A percentile compares a stretch with the other conserved stretches of the same genome.
phyloP scores from a whole-genome alignment of 1,140 invertebrate species.

The Stenopsyche tienmushanensis region DNA sequence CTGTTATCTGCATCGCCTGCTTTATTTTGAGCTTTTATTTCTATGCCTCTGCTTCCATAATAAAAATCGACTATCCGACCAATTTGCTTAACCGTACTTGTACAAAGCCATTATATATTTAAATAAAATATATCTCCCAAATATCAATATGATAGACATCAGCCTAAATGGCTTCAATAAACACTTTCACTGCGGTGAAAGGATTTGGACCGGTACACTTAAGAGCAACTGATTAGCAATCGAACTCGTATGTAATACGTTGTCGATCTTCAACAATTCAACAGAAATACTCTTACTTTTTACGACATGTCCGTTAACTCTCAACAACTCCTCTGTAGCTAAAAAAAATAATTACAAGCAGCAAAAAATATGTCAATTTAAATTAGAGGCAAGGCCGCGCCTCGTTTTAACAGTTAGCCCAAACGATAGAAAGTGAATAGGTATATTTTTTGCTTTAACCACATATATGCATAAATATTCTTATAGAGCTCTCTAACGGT shows the following conservation, averaged over 20 bases:
- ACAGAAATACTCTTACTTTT: no score
- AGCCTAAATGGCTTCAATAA: background rate
- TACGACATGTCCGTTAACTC: background rate
- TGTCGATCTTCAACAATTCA: background rate
- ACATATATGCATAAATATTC: no score
- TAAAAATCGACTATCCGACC: background rate
- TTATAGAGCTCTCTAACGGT: no score
- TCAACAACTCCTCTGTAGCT: background rate
- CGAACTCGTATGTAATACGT: background rate
- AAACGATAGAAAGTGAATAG: background rate
- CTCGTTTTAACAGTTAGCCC: background rate
- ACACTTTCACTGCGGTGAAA: background rate
- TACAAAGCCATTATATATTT: background rate
- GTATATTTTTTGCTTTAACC: background rate
- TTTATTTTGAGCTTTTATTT: background rate
- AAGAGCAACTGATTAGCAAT: background rate
- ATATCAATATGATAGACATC: no score
- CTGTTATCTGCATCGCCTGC: constrained; percentile 9
- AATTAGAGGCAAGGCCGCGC: background rate
- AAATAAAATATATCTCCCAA: no score
- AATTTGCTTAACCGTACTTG: background rate
- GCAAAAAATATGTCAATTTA: background rate
- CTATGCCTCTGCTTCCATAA: background rate
- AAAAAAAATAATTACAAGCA: background rate
- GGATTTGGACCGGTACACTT: background rate